A percentile compares a stretch with the other conserved stretches of the same genome.
These are phyloP conservation scores for Dexiosoma caninum DNA, from an alignment of 2,888 invertebrate genomes.

Conservation along the genomic window DNA sequence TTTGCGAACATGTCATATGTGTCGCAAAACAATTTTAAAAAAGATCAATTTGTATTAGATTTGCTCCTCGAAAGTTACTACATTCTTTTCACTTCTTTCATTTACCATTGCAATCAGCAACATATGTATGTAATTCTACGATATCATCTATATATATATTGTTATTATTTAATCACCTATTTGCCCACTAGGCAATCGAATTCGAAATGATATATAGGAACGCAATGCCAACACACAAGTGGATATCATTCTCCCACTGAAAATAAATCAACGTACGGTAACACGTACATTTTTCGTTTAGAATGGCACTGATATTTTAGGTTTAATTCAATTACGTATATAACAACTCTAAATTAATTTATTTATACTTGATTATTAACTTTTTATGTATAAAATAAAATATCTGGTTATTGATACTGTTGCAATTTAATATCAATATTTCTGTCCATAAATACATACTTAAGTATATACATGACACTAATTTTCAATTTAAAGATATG, in stretches of 20 bases:
- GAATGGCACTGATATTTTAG: background rate
- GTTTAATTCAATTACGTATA: conserved; percentile 12
- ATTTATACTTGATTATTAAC: conserved; percentile 12
- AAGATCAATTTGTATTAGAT: conserved; percentile 77
- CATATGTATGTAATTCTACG: background rate
- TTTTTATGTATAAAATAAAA: conserved; percentile 13
- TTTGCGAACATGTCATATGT: conserved; percentile 90
- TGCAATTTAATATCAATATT: conserved; percentile 2
- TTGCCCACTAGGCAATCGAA: background rate
- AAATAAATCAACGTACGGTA: background rate
- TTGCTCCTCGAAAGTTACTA: background rate
- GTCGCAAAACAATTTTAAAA: conserved; percentile 77
- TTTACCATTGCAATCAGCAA: background rate
- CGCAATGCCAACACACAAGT: background rate
- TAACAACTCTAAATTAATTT: conserved; percentile 17
- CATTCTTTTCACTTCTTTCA: background rate
- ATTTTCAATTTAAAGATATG: background rate
- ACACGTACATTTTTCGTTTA: background rate
- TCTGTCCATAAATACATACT: background rate
- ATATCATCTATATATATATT: background rate
- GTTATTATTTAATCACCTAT: background rate
- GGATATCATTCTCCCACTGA: background rate
- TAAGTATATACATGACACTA: background rate
- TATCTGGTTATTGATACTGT: background rate
- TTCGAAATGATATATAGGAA: background rate